Percentiles rank a stretch among this genome's conserved stretches.
Conservation (phyloP, 2,888 invertebrate genomes). For the Lucinisca nassula region DNA sequence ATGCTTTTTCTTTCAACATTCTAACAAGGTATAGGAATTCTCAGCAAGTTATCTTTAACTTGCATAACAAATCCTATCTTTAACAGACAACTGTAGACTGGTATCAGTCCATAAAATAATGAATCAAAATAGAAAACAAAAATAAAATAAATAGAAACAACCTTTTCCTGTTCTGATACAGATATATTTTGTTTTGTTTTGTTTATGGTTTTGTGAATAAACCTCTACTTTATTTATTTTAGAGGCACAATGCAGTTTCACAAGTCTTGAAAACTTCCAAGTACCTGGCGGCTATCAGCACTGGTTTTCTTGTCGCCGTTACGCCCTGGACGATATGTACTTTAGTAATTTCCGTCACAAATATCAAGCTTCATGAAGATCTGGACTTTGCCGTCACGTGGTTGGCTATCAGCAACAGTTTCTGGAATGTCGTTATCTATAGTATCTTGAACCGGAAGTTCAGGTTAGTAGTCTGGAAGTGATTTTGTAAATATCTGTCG, state of each 20-base stretch:
- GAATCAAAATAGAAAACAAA: too few relatives aligned
- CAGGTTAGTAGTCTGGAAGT: conserved; percentile 16
- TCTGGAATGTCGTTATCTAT: conserved; percentile 72
- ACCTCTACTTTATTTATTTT: not conserved
- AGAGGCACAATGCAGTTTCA: conserved; percentile 48
- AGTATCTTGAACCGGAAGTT: conserved; percentile 62
- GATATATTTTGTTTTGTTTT: too few relatives aligned
- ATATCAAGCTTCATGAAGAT: conserved; percentile 56
- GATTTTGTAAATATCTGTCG: too few relatives aligned
- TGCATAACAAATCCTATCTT: too few relatives aligned
- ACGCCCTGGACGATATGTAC: conserved; percentile 71
- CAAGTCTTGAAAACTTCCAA: conserved; percentile 57
- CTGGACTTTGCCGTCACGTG: conserved; percentile 70
- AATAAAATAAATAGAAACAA: too few relatives aligned
- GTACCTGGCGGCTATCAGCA: conserved; percentile 63
- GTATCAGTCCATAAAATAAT: too few relatives aligned
- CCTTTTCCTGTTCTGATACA: not conserved
- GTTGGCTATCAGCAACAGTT: conserved; percentile 72
- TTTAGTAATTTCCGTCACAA: conserved; percentile 56
- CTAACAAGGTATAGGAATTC: too few relatives aligned
- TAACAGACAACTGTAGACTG: too few relatives aligned
- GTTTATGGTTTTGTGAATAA: not conserved
- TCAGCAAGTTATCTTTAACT: too few relatives aligned
- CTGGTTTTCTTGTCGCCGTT: conserved; percentile 70
- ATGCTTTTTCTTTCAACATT: too few relatives aligned